Evolutionary conservation across 92 coral and sea anemone species (phyloP).

Genomic region (Epizoanthus illoricatus): DNA sequence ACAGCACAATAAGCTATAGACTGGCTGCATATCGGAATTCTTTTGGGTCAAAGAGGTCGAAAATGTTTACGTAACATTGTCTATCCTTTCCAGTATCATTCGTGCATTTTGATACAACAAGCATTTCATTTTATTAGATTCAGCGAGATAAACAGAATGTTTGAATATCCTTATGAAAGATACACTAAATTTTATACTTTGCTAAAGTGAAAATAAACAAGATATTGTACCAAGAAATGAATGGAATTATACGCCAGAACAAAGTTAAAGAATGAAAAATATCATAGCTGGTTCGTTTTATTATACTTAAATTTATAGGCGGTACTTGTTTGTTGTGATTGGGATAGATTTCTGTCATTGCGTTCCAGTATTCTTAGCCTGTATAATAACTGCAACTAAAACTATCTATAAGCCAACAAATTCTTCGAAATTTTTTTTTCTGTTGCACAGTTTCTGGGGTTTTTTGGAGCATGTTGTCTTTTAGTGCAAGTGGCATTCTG

Average conservation of each 20-base stretch:
- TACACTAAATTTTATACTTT: constrained; percentile 18
- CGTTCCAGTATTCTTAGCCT: constrained; percentile 31
- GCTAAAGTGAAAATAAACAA: constrained; percentile 37
- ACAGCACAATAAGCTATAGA: background rate
- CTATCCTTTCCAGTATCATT: background rate
- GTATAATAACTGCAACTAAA: constrained; percentile 40
- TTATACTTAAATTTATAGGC: constrained; percentile 22
- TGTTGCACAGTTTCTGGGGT: constrained; percentile 24
- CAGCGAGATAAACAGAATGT: constrained; percentile 28
- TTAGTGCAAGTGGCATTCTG: background rate
- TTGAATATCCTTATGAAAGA: constrained; percentile 12
- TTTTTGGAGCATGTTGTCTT: background rate
- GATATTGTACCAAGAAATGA: constrained; percentile 26
- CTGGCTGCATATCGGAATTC: background rate
- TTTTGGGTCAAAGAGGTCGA: background rate
- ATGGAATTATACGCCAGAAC: constrained; percentile 21
- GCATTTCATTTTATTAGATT: background rate
- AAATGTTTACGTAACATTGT: background rate
- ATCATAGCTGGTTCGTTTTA: background rate
- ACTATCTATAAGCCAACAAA: constrained; percentile 21
- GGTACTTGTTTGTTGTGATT: constrained; percentile 31
- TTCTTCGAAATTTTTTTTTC: constrained; percentile 34
- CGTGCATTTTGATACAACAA: background rate
- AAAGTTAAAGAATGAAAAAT: background rate
- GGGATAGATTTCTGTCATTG: constrained; percentile 1